Base-by-base conservation (phyloP, 2,797 vertebrate species). In the Rhinophrynus dorsalis region DNA sequence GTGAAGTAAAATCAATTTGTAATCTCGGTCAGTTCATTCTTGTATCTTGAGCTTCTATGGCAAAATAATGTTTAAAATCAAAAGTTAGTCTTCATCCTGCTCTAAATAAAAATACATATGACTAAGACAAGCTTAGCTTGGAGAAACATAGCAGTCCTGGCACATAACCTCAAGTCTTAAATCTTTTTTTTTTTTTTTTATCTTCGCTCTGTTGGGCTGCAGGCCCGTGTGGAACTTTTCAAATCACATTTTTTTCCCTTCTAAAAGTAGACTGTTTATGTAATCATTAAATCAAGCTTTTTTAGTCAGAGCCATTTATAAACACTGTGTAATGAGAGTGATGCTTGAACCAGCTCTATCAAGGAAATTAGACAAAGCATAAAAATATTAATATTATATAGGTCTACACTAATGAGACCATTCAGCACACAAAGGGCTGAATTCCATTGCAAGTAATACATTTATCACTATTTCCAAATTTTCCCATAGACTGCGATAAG, bases 221-320 rank as follows among this genome's bases (percentile, higher is more conserved):
- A 44, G 57, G n/a, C 26, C 26, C 9, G 45, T 68, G 57, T 68
- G 67, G 58, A 69, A 62, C 67, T 44, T 69, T 62, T 35, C 13
- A 30, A 12, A 35, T 52, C 13, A n/a, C n/a, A 15, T 44, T 67
- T 67, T 51, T 13, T 11, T 26, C 5, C 32, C 29, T 52, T 69
- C 67, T 62, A 69, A 69, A 69, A 62, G 42, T 56, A 62, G 63
- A 54, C 35, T 64, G 55, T 65, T 61, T 45, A 65, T 67, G 62
- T 29, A 68, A 51, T 72, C 37, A 74, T 44, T 24, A 75, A 65
- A 65, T 59, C 44, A 45, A 70, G 45, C 45, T 69, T 64, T 68
- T 52, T 77, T 60, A 17, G 40, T 33, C 45, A 58, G 21, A 44
- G 57, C 69, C 45, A 50, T 68, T 50, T 50, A 64, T 72, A 75